Evolutionary conservation across 2,797 vertebrate species (phyloP).

Genomic region (Chiloscyllium punctatum): DNA sequence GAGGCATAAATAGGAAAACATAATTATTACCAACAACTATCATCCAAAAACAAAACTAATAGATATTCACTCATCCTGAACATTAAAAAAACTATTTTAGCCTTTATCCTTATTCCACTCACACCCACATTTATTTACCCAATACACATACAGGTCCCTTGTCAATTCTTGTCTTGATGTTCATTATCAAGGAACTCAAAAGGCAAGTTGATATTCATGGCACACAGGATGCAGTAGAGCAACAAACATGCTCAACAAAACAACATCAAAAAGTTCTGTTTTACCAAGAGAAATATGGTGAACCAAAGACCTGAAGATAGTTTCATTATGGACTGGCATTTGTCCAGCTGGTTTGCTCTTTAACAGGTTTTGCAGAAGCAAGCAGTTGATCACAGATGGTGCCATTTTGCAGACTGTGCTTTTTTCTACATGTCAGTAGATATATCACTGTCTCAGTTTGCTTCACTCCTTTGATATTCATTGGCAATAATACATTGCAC

Average conservation of each 20-base stretch:
- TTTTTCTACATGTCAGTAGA: neutral
- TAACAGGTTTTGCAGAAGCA: neutral
- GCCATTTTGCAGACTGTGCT: neutral
- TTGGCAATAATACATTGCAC: slow-evolving; percentile 22
- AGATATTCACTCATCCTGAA: too few species aligned
- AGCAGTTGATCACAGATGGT: slow-evolving; percentile 3
- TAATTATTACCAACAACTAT: too few species aligned
- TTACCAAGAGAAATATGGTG: neutral
- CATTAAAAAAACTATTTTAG: too few species aligned
- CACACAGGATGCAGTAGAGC: neutral
- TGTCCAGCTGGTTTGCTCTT: neutral
- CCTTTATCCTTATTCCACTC: too few species aligned
- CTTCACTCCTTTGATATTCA: slow-evolving; percentile 20
- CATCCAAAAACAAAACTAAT: too few species aligned
- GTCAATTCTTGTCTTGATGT: too few species aligned
- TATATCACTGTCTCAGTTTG: neutral
- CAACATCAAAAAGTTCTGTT: neutral
- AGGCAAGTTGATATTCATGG: too few species aligned
- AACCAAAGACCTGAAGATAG: neutral
- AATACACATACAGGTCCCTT: too few species aligned
- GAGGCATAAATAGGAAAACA: too few species aligned
- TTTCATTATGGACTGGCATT: neutral
- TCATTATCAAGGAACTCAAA: too few species aligned
- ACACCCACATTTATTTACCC: too few species aligned
- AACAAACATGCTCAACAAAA: neutral